Conservation (phyloP, 2,797 vertebrate genomes). For the Paedocypris micromegethes region DNA sequence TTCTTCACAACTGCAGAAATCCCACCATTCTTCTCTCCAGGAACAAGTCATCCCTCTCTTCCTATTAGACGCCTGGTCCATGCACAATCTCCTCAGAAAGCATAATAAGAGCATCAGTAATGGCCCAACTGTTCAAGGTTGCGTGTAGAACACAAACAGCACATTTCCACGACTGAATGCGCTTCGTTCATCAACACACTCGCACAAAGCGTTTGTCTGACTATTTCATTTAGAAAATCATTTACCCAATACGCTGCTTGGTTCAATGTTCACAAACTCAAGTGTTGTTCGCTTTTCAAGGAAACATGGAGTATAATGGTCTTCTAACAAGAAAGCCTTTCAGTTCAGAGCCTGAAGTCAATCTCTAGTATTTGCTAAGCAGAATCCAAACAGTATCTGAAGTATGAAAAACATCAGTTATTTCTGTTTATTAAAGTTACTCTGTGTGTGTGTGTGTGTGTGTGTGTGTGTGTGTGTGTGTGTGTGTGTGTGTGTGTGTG, state of each 20-base stretch:
- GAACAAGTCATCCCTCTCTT: neutral
- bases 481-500: too few species aligned
- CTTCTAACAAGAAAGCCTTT: neutral
- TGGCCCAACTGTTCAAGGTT: slow-evolving; percentile 17
- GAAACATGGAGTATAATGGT: slow-evolving; percentile 16
- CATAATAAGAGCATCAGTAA: neutral
- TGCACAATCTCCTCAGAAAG: slow-evolving; percentile 18
- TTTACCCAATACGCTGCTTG: slow-evolving; percentile 4
- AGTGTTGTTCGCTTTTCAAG: slow-evolving; percentile 3
- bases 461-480: too few species aligned
- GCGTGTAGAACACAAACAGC: slow-evolving; percentile 18
- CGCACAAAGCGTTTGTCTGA: slow-evolving; percentile 15
- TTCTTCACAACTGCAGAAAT: slow-evolving; percentile 23
- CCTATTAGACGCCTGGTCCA: slow-evolving; percentile 8
- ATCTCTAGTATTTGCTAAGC: too few species aligned
- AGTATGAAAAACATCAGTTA: too few species aligned
- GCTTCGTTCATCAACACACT: slow-evolving; percentile 48
- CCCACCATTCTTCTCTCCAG: slow-evolving; percentile 12
- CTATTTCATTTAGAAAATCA: slow-evolving; percentile 16
- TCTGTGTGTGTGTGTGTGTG: too few species aligned
- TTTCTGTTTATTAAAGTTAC: too few species aligned
- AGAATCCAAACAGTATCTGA: too few species aligned
- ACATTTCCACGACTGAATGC: slow-evolving; percentile 47
- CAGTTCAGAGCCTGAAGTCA: too few species aligned
- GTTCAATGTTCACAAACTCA: slow-evolving; percentile 6